Evolutionary conservation across 2,888 invertebrate species (phyloP), one percentile per base, ranked within the genome.

Genomic region (Microchrysa polita): DNA sequence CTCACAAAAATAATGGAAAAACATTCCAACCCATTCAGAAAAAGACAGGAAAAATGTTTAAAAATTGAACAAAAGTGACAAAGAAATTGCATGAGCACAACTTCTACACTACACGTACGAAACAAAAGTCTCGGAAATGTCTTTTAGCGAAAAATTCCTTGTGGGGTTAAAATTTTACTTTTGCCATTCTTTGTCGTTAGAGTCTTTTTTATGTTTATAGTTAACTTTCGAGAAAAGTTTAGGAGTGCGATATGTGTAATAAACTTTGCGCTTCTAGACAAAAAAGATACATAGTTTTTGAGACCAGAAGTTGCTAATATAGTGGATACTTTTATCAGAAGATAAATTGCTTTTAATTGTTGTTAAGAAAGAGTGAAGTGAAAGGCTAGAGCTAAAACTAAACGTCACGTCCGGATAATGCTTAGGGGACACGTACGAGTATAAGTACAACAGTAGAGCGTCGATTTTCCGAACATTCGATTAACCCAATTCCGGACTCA

Each of bases 91-190:
- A 65, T 65, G 65, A 65, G 48, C n/a, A n/a, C n/a, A 65, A 22
- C n/a, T 48, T 48, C 22, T 48, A 1, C 44, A 48, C 65, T 44
- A 48, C 44, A 65, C 48, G 44, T 22, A 44, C 65, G 22, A 4
- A 34, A 65, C 65, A 42, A n/a, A 48, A n/a, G 44, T 65, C 20
- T 61, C n/a, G n/a, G n/a, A n/a, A n/a, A n/a, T n/a, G n/a, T n/a
- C n/a, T n/a, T n/a, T n/a, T 63, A 42, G 63, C n/a, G 63, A 34
- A 44, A 63, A 63, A 44, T 65, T 65, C 65, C 61, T 61, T 65
- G 44, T 65, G 12, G 48, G 44, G 65, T 65, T 65, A 34, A 34
- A 65, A 65, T 65, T n/a, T 65, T 65, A 65, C 22, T 65, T 65
- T 22, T 44, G 34, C 16, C 16, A 34, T 48, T 48, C 48, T 48